Conservation (phyloP, 2,888 invertebrate genomes). For the Barypeithes pellucidus region DNA sequence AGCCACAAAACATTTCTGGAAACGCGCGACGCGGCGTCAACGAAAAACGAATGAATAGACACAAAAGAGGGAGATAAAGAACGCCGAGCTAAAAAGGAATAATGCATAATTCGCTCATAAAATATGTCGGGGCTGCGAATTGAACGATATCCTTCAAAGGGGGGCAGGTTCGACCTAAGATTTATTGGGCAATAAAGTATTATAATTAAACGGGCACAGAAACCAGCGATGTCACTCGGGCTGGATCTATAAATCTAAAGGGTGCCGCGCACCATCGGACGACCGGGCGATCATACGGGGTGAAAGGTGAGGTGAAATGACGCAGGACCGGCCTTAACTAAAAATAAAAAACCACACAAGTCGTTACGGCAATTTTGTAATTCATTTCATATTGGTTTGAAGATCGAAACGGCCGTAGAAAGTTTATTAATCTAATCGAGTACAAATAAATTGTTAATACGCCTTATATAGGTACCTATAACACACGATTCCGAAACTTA, state of each 20-base stretch:
- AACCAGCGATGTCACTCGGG: conserved; percentile 69
- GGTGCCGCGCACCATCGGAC: conserved; percentile 40
- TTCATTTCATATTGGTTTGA: too few relatives aligned
- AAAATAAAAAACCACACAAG: background rate
- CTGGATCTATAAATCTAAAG: conserved; percentile 68
- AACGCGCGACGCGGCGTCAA: conserved; percentile 52
- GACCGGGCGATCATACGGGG: conserved; percentile 32
- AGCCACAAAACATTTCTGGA: conserved; percentile 63
- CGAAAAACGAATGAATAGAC: conserved; percentile 52
- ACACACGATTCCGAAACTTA: too few relatives aligned
- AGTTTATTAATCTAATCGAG: too few relatives aligned
- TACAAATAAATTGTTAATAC: too few relatives aligned
- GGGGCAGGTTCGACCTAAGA: conserved; percentile 74
- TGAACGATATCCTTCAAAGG: conserved; percentile 77
- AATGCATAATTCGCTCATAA: conserved; percentile 80
- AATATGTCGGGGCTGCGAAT: conserved; percentile 73
- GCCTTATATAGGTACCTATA: too few relatives aligned
- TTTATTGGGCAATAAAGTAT: conserved; percentile 86
- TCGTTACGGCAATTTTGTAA: too few relatives aligned
- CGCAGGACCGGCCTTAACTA: conserved; percentile 19
- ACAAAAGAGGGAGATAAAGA: conserved; percentile 58
- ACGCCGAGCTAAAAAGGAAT: conserved; percentile 62
- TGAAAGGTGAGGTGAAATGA: conserved; percentile 43
- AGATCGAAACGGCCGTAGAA: too few relatives aligned
- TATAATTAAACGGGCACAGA: conserved; percentile 80